Base-by-base conservation (phyloP, 2,797 vertebrate species). In the Malurus splendens region DNA sequence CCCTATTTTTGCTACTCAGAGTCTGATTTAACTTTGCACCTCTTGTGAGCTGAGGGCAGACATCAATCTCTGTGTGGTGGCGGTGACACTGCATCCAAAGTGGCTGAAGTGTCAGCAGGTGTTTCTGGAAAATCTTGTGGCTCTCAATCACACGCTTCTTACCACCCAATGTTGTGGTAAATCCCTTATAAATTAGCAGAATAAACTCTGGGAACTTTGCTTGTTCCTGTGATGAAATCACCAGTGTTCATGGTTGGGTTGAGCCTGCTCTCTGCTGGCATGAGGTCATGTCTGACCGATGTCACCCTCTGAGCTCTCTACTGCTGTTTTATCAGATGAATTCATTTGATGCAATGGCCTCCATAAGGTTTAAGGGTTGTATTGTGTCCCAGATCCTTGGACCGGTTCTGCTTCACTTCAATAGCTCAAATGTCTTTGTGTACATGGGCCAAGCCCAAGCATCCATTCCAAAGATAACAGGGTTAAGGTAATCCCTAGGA, bases 191-290 rank as follows among this genome's bases (percentile, higher is more conserved):
- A 64, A 50, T 54, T n/a, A 67, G 27, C 30, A 51, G 39, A 68
- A 62, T 70, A 59, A 78, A 32, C 36, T 54, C 42, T 28, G 44
- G 33, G 30, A 85, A 11, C 18, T 74, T 67, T 44, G 19, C 15
- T 82, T 3, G 10, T 59, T 78, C 54, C 51, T 27, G 45, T 52
- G 71, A 65, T 56, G 52, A 56, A 76, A 56, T 39, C 1, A 2
- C 12, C 17, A 7, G 22, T 3, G 3, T 12, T 65, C 1, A 0
- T 56, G 30, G 51, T 47, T 3, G 5, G 19, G 42, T 8, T 39
- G 61, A 75, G 42, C 62, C 48, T 48, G 12, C 42, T 56, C 44
- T 4, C 30, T 62, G 39, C 10, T 42, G 33, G 28, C 2, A 0
- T 10, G n/a, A 52, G 38, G 30, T 15, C 3, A 12, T 67, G 78